Base-by-base conservation (phyloP, 1,140 invertebrate species). In the Bilobella aurantiaca region DNA sequence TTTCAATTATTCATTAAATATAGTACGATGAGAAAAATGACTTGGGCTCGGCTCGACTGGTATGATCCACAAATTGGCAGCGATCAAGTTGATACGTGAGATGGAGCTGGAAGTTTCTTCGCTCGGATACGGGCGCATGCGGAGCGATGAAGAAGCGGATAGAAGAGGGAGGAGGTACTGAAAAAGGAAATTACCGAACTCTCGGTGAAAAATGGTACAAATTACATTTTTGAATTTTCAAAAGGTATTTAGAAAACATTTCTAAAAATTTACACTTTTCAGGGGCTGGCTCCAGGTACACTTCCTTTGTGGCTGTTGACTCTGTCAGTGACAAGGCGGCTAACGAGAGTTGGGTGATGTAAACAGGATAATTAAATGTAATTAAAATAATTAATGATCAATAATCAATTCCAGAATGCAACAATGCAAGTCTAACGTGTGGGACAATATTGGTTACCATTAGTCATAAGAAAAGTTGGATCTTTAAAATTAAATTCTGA, bases 251-350 rank as follows among this genome's bases (percentile, higher is more conserved):
- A 25, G 14, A 56, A 56, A n/a, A n/a, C n/a, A n/a, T 56, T 56
- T 23, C 14, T 56, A n/a, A n/a, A 56, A 16, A 23, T 56, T 56
- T 56, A 23, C 8, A 12, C 21, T 12, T 56, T 8, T 56, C 12
- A 73, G 73, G 71, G 31, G 53, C 73, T 18, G 65, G 62, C 1
- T 74, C 73, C 0, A 64, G 62, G 28, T 73, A 67, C 46, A 74
- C 73, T 8, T 69, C 71, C 18, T 74, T 69, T 29, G 60, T 74
- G 12, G 71, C 71, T 30, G 63, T 74, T 2, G 73, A 73, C 42
- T 56, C 34, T 0, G 53, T 56, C 12, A 57, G 29, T 16, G 61
- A 58, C 1, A 66, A 65, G 34, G 29, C 47, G 28, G 28, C 32
- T 3, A 32, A 62, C 14, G 69, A 70, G 46, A 72, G 64, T 53